Evolutionary conservation across 2,888 invertebrate species (phyloP).

Genomic region (Nezara viridula): DNA sequence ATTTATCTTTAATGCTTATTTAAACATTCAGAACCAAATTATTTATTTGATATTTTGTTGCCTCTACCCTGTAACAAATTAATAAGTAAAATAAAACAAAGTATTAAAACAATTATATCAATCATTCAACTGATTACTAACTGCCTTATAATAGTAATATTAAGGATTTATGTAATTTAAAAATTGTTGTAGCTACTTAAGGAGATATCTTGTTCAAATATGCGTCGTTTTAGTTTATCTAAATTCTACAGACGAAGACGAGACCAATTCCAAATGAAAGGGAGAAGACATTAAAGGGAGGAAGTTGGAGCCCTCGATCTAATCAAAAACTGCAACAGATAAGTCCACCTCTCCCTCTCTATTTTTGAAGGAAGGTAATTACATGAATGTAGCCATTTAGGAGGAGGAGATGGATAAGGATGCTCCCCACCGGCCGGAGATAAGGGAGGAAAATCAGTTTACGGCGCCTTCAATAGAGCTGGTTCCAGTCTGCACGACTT

Average conservation of each 20-base stretch:
- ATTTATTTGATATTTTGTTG: too few species aligned
- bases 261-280: not conserved
- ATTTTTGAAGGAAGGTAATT: slow-evolving; percentile 44
- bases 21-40: too few species aligned
- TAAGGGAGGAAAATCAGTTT: slow-evolving; percentile 44
- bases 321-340: slow-evolving; percentile 44
- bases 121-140: too few species aligned
- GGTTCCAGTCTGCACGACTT: not conserved
- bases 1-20: too few species aligned
- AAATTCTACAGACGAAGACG: not conserved
- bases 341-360: not conserved
- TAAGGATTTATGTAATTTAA: too few species aligned
- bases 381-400: slow-evolving; percentile 48
- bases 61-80: too few species aligned
- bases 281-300: not conserved
- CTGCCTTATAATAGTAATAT: too few species aligned
- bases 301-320: not conserved
- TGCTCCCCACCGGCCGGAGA: slow-evolving; percentile 23
- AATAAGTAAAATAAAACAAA: too few species aligned
- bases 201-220: not conserved
- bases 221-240: not conserved
- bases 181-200: too few species aligned
- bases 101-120: too few species aligned
- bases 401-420: slow-evolving; percentile 19
- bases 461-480: slow-evolving; percentile 29